Base-by-base conservation (phyloP, 2,113 vertebrate species). In the Laterallus jamaicensis region DNA sequence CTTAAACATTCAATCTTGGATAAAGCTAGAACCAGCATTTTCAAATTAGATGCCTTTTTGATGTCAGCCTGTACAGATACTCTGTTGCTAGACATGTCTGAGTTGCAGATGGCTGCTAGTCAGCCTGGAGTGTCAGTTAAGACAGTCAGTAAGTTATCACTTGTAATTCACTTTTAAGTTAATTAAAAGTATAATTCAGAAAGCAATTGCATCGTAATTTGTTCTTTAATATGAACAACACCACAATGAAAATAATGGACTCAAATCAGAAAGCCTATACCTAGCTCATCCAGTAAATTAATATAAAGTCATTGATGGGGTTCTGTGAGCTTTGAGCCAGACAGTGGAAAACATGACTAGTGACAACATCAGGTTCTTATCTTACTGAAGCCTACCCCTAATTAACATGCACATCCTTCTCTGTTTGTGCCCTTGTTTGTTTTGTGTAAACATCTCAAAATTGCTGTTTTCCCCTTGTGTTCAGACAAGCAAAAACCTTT, bases 401-500 rank as follows among this genome's bases (percentile, higher is more conserved):
- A 93, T 96, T 94, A 97, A 93, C 18, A 95, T 82, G 15, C 35
- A 85, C 11, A 91, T 76, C 31, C 47, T 74, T 85, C 64, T 64
- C 50, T 67, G 29, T 78, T 90, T 58, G 32, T 84, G 77, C 42
- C 76, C 87, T 94, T 88, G 37, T 95, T 97, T 92, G 75, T 55
- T 59, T 50, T 76, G 21, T 88, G 82, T 94, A 96, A 97, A 97
- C 82, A 96, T 87, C 63, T 81, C 77, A 68, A 94, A 82, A 79
- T 63, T 85, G 68, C 25, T 90, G 78, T 37, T 90, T 76, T 75
- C 50, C 44, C 31, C 66, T 90, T 96, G 79, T 93, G 63, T 95
- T 96, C 90, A 91, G 90, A 93, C 86, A 80, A 89, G 82, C 60
- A 94, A 93, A 94, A 78, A 77, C 62, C 68, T 97, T 92, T 88